A percentile compares a stretch with the other conserved stretches of the same genome.
These are phyloP conservation scores for Phengaris arion DNA, from an alignment of 2,888 invertebrate genomes.

Conservation along the genomic window DNA sequence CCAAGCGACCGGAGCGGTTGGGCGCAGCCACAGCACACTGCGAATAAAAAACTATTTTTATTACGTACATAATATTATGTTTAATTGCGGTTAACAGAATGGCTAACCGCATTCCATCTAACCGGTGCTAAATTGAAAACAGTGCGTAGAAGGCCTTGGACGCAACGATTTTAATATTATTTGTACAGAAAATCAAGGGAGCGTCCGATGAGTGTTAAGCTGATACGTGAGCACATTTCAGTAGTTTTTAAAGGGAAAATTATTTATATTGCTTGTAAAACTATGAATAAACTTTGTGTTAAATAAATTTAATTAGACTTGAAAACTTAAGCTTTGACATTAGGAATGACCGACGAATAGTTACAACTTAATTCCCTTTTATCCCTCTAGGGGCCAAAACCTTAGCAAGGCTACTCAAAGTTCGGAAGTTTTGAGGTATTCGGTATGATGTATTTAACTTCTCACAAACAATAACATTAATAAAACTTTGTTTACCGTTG, in stretches of 20 bases:
- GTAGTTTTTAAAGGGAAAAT: background rate
- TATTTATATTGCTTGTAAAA: background rate
- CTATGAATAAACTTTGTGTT: background rate
- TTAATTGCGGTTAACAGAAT: too few relatives aligned
- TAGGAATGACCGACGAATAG: background rate
- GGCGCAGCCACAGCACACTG: too few relatives aligned
- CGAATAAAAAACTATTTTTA: too few relatives aligned
- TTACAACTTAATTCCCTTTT: background rate
- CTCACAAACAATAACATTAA: background rate
- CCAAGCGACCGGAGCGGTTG: too few relatives aligned
- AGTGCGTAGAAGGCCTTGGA: too few relatives aligned
- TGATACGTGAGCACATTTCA: too few relatives aligned
- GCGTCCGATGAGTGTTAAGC: too few relatives aligned
- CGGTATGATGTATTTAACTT: background rate
- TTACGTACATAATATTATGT: too few relatives aligned
- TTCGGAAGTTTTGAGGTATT: background rate
- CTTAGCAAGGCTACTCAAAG: background rate
- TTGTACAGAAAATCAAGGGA: too few relatives aligned
- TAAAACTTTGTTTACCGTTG: background rate
- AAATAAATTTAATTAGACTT: background rate
- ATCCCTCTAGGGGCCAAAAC: background rate
- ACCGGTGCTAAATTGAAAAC: too few relatives aligned
- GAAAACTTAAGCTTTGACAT: background rate
- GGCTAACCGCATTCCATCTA: too few relatives aligned
- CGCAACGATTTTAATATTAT: too few relatives aligned